Evolutionary conservation across 2,113 vertebrate genomes (phyloP), one percentile per base, ranked within the genome.

Genomic region (Heterotilapia buettikoferi): DNA sequence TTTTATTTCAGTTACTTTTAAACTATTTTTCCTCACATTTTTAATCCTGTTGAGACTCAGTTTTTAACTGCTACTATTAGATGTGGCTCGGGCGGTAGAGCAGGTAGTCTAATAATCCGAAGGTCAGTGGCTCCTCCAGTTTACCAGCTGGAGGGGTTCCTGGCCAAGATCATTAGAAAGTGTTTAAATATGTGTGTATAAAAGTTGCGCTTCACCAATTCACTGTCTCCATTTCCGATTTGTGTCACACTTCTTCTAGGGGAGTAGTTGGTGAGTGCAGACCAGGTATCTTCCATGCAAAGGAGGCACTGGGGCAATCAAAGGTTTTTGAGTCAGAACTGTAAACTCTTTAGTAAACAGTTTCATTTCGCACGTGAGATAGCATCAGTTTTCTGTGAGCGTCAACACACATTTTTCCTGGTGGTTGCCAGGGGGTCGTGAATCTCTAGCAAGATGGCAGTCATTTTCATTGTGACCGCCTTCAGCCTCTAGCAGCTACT

Each of bases 381-480:
- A 12, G 2, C 2, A n/a, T 11, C 31, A n/a, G 1, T 61, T 31
- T 61, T 61, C 59, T 63, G 29, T 36, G 26, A 63, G 59, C 6
- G 3, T 36, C 31, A 63, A 36, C 59, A 12, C 59, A 36, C 31
- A n/a, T 36, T 36, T 63, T 33, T 19, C 1, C 57, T 5, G 1
- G 57, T 1, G 57, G 57, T 57, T 57, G 54, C 54, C 54, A 57
- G 24, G 56, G 24, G 3, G 4, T 61, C 1, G 2, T 31, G 0
- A 31, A 16, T 59, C 56, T 1, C 13, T 31, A 0, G 14, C 26
- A 61, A 31, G 57, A 18, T 61, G 29, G 29, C 57, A 0, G 16
- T 61, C 61, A 2, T 2, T 66, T 36, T 66, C 2, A 12, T 66
- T 0, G 4, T 66, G 33, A 66, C 61, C 18, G 0, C 61, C 61